A percentile compares a stretch with the other conserved stretches of the same genome.
Conservation (phyloP, 1,140 invertebrate species). For the Cotesia glomerata region DNA sequence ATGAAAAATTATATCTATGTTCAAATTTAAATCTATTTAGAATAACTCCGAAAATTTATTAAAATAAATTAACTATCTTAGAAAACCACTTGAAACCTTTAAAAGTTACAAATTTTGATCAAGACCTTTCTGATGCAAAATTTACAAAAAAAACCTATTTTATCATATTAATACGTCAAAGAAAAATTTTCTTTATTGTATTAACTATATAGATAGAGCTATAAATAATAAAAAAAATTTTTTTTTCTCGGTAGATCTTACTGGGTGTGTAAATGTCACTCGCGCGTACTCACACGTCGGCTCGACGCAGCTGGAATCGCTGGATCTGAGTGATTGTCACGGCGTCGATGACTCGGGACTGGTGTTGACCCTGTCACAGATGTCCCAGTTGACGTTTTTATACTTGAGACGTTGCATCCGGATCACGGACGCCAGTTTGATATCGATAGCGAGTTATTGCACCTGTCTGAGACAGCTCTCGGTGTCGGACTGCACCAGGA, state of each 20-base stretch:
- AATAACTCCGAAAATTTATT: too few species aligned
- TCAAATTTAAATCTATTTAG: too few species aligned
- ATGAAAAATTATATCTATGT: too few species aligned
- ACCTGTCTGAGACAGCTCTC: conserved; percentile 82
- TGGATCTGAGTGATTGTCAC: conserved; percentile 87
- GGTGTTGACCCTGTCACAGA: conserved; percentile 81
- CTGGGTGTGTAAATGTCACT: conserved; percentile 73
- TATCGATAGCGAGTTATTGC: conserved; percentile 87
- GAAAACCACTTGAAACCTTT: too few species aligned
- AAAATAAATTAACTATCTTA: too few species aligned
- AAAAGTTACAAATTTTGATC: too few species aligned
- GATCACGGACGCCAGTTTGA: conserved; percentile 81
- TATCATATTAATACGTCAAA: too few species aligned
- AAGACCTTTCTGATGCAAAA: too few species aligned
- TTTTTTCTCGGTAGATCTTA: conserved; percentile 60
- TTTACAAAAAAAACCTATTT: too few species aligned
- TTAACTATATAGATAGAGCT: too few species aligned
- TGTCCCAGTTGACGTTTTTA: conserved; percentile 85
- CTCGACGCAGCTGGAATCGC: conserved; percentile 70
- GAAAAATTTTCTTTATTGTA: too few species aligned
- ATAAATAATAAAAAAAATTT: too few species aligned
- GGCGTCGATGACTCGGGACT: conserved; percentile 83
- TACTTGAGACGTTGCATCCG: conserved; percentile 86
- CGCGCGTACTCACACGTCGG: conserved; percentile 68
- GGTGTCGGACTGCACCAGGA: conserved; percentile 86